Base-by-base conservation (phyloP, 2,888 invertebrate genomes). In the Drosophila quasianomalipes region DNA sequence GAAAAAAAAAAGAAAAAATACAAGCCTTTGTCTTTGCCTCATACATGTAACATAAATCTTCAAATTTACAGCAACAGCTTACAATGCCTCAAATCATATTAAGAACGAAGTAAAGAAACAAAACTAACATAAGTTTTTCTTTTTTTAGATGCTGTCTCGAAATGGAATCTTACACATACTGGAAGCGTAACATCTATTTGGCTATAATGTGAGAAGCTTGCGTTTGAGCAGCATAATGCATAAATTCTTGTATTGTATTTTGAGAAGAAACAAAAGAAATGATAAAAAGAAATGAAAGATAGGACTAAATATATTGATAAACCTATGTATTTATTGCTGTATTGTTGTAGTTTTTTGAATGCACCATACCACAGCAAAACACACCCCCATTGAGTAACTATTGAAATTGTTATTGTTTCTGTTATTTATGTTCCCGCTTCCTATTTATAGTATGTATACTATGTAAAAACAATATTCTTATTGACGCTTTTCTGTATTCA, bases 271-370 rank as follows among this genome's bases (percentile, higher is more conserved):
- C 41, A 54, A 41, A 51, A 44, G 61, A 78, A 62, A 78, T 70
- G 59, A 83, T 70, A 65, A 31, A 14, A 30, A 33, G 26, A 55
- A 51, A 51, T 52, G 57, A 72, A 55, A 30, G 39, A 77, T 68
- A 76, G 64, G 65, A 73, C 66, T 71, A 83, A 78, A 82, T 76
- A 85, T 81, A 79, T 70, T 68, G 60, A 74, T 71, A 79, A 83
- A 85, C 68, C 72, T 70, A 81, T 85, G 72, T 84, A 85, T 73
- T 80, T 75, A 86, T 83, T 85, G 76, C 78, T 87, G 80, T 86
- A 83, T 75, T 85, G 84, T 88, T 85, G 83, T 85, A 87, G 85
- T 75, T 68, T 72, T 73, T 74, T 81, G 53, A 72, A 75, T 76
- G 76, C 78, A 81, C 74, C 63, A 22, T 57, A 62, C 53, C 55